Evolutionary conservation across 2,113 vertebrate genomes (phyloP), one percentile per base, ranked within the genome.

Genomic region (Pseudorhombus dupliciocellatus): DNA sequence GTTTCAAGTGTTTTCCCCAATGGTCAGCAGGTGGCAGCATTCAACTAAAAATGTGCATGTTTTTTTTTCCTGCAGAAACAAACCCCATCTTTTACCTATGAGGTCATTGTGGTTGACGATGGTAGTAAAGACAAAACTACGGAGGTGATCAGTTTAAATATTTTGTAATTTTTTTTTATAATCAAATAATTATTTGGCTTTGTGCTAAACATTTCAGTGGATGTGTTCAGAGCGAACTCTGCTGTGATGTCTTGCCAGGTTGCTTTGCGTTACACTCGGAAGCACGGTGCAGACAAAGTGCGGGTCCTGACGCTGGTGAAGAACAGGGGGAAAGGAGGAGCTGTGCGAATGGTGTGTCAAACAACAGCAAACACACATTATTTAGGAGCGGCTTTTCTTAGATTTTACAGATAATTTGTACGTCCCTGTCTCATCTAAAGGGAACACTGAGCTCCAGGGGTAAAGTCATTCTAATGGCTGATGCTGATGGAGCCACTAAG

Each of bases 401-500:
- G 34, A 28, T 56, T 42, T 53, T 14, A 28, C 2, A n/a, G 31
- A n/a, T 50, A 6, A 7, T 34, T 4, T 34, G 30, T 66, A 46
- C 2, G 9, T 20, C 18, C 14, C 18, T 50, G 25, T 58, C 15
- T 46, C 9, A n/a, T 16, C 24, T 58, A 37, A 81, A 99, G 97
- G 97, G 97, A 79, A 91, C 95, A n/a, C 89, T 98, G 69, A 94
- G 94, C 85, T 95, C 93, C 84, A 94, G 95, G 26, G 97, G 97
- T 0, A 89, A 90, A 67, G 87, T 93, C 54, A 94, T 98, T 61
- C 94, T 99, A 24, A 98, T 99, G 97, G 97, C 96, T 1, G 98
- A 99, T 83, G 98, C 98, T 44, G 98, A 99, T 16, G 97, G 97
- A 81, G 98, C 98, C 69, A 99, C 97, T 37, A 96, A 96, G 89